Evolutionary conservation across 2,888 invertebrate genomes (phyloP).

Genomic region (Macrosiphum euphorbiae): DNA sequence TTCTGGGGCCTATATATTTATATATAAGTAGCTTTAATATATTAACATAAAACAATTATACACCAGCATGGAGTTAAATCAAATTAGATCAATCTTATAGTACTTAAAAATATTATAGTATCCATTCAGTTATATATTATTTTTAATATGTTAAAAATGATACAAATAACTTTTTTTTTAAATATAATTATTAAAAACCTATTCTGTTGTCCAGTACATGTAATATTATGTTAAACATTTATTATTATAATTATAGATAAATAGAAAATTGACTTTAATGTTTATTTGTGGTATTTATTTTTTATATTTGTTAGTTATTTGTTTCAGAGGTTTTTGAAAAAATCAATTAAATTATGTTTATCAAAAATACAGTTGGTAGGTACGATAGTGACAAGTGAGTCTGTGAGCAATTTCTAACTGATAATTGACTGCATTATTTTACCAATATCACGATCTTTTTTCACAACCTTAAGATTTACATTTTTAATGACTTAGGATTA

Average conservation of each 20-base stretch:
- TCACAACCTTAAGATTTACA: neutral
- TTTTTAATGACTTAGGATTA: neutral
- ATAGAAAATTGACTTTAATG: constrained; percentile 52
- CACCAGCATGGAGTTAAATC: constrained; percentile 10
- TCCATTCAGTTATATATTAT: constrained; percentile 12
- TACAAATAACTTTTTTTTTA: neutral
- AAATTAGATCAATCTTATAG: constrained; percentile 17
- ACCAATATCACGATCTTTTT: neutral
- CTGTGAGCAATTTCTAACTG: neutral
- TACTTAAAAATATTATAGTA: constrained; percentile 14
- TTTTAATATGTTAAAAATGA: constrained; percentile 12
- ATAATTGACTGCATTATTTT: neutral
- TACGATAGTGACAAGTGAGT: neutral
- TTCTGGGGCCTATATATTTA: neutral
- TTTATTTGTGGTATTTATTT: constrained; percentile 20
- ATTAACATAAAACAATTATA: neutral
- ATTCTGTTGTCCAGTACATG: constrained; percentile 37
- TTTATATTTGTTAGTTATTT: neutral
- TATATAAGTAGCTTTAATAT: constrained; percentile 12
- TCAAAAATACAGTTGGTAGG: neutral
- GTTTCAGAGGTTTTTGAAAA: neutral
- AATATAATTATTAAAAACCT: constrained; percentile 26
- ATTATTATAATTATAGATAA: constrained; percentile 53
- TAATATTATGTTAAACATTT: constrained; percentile 42
- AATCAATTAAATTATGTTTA: neutral